Evolutionary conservation across 2,797 vertebrate genomes (phyloP), one percentile per base, ranked within the genome.

Genomic region (Glyptemys insculpta): DNA sequence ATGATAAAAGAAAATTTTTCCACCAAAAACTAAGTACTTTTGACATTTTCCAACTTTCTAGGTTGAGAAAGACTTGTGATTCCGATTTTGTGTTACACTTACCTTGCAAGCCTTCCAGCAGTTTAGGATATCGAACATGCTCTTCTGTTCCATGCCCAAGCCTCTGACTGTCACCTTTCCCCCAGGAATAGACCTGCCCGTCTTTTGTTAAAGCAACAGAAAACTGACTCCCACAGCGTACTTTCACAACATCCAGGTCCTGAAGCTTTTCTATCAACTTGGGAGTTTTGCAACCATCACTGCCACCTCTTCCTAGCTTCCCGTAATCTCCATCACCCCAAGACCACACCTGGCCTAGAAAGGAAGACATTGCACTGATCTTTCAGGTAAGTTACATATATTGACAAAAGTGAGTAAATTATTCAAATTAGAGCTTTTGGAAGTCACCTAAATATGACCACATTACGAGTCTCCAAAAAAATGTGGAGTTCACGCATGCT

Each of bases 291-390:
- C 99, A 99, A 86, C 99, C 99, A 49, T 99, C 99, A 19, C 99
- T 99, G 91, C 99, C 99, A 37, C 99, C 99, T 92, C 99, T 98
- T 89, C 99, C 99, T 94, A 99, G 97, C 94, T 99, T 99, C 50
- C 99, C 99, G 62, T 99, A 99, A 97, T 99, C 99, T 5, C 99
- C 99, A 47, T 99, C 99, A 6, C 99, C 99, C 99, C 99, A 99
- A 25, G 99, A 99, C 99, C 99, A 99, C 10, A 99, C 99, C 94
- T 99, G 99, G 92, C 99, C 99, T 99, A 91, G 68, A 96, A 95
- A 29, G 44, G 86, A 62, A 89, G 84, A 96, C 34, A 93, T 1
- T 21, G 19, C 8, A 81, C 3, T 62, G 27, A 3, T 81, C 90
- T 79, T 83, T 54, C 18, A n/a, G 5, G 7, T 37, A 76, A 41